A percentile compares a stretch with the other conserved stretches of the same genome.
phyloP scores from a whole-genome alignment of 2,113 vertebrate genomes.

The Collichthys lucidus region DNA sequence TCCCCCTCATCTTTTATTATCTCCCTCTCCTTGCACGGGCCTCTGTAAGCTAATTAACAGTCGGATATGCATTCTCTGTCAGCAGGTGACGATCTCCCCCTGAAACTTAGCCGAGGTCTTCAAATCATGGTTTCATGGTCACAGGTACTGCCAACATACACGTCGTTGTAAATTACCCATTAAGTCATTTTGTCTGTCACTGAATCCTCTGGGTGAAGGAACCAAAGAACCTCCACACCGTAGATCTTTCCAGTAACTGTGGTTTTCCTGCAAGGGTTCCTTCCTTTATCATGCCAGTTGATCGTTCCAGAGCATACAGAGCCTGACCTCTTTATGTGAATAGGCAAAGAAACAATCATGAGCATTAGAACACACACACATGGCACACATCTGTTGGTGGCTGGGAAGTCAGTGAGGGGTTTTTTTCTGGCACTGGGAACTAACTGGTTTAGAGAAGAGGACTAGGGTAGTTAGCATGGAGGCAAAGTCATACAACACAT shows the following conservation, averaged over 20 bases:
- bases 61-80: constrained; percentile 11
- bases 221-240: not conserved
- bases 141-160: not conserved
- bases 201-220: not conserved
- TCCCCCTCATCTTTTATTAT: constrained; percentile 4
- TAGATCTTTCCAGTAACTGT: not conserved
- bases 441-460: too few relatives aligned
- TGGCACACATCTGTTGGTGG: too few relatives aligned
- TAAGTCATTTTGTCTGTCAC: not conserved
- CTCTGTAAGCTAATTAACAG: constrained; percentile 69
- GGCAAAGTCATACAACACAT: too few relatives aligned
- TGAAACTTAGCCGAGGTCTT: constrained; percentile 41
- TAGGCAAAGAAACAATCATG: too few relatives aligned
- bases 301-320: too few relatives aligned
- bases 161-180: not conserved
- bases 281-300: too few relatives aligned
- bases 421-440: too few relatives aligned
- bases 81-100: constrained; percentile 11
- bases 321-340: too few relatives aligned
- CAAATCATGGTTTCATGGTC: not conserved
- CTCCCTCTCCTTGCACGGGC: constrained; percentile 1
- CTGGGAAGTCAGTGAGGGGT: too few relatives aligned
- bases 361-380: too few relatives aligned
- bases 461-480: too few relatives aligned
- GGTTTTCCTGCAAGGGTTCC: too few relatives aligned